Base-by-base conservation (phyloP, 2,888 invertebrate genomes). In the Acrobasis consociella region DNA sequence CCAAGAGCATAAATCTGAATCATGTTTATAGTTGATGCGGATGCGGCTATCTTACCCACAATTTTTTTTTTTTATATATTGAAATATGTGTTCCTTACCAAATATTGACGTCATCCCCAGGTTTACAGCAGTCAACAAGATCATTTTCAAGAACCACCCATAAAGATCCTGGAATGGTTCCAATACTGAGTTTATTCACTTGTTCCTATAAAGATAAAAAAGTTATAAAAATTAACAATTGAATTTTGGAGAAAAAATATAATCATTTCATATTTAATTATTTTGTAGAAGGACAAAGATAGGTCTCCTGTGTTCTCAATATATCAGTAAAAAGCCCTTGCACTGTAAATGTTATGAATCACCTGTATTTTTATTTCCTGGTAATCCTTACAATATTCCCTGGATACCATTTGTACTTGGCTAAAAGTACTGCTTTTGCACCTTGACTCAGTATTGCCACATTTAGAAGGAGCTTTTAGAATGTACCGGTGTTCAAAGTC, bases 281-380 rank as follows among this genome's bases (percentile, higher is more conserved):
- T n/a, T n/a, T n/a, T n/a, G n/a, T n/a, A n/a, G n/a, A n/a, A n/a
- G n/a, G n/a, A n/a, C n/a, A n/a, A n/a, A n/a, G n/a, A n/a, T n/a
- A n/a, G n/a, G n/a, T n/a, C n/a, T n/a, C n/a, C n/a, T n/a, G n/a
- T n/a, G n/a, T n/a, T n/a, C n/a, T n/a, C n/a, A n/a, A n/a, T n/a
- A n/a, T n/a, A n/a, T n/a, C n/a, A 22, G 22, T 31, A 31, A 31
- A 31, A 31, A 31, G 31, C 31, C 7, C 31, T 31, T 31, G 31
- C 31, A 31, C 2, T 37, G 2, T 13, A 13, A 37, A 52, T 52
- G 5, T 51, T 17, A 13, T 9, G 10, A 52, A 11, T 13, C 84
- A 95, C 96, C 89, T 96, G 96, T 76, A 98, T 94, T 89, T 97
- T 97, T 13, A 97, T 95, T 91, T 97, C 97, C 84, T 97, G 97